A percentile compares a stretch with the other conserved stretches of the same genome.
Evolutionary conservation across 2,113 vertebrate genomes (phyloP).

Genomic region (pig (Sus scrofa)): DNA sequence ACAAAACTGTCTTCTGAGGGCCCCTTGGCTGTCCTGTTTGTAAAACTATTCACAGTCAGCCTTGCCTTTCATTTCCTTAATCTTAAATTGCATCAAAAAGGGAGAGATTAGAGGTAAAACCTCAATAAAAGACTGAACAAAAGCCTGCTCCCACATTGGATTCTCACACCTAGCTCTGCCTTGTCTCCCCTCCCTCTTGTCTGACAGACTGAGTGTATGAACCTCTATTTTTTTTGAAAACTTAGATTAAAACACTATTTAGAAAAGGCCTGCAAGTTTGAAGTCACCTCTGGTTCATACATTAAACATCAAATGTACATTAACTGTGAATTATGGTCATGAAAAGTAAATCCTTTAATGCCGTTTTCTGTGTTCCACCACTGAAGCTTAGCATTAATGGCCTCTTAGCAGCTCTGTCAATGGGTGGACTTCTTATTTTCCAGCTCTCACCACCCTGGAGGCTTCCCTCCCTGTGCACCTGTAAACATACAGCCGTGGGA

Average conservation of each 20-base stretch:
- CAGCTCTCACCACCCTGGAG: not conserved
- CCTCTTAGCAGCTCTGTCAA: slow-evolving; percentile 61
- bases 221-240: slow-evolving; percentile 63
- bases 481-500: not conserved
- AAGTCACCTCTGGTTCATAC: slow-evolving; percentile 91
- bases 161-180: slow-evolving; percentile 85
- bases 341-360: slow-evolving; percentile 91
- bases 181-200: slow-evolving; percentile 80
- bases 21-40: slow-evolving; percentile 87
- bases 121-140: slow-evolving; percentile 89
- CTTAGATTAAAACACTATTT: slow-evolving; percentile 91
- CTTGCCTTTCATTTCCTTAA: slow-evolving; percentile 90
- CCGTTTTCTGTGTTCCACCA: slow-evolving; percentile 85
- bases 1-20: slow-evolving; percentile 77
- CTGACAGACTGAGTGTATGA: slow-evolving; percentile 85
- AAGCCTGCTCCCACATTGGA: slow-evolving; percentile 86
- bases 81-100: slow-evolving; percentile 92
- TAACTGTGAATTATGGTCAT: slow-evolving; percentile 91
- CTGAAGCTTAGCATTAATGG: slow-evolving; percentile 86
- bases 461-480: not conserved
- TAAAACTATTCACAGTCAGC: slow-evolving; percentile 83
- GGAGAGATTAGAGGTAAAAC: slow-evolving; percentile 91
- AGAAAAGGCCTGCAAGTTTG: slow-evolving; percentile 88
- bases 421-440: slow-evolving; percentile 56
- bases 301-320: slow-evolving; percentile 92